Evolutionary conservation across 2,888 invertebrate genomes (phyloP).

Genomic region (Trichogramma dendrolimi): DNA sequence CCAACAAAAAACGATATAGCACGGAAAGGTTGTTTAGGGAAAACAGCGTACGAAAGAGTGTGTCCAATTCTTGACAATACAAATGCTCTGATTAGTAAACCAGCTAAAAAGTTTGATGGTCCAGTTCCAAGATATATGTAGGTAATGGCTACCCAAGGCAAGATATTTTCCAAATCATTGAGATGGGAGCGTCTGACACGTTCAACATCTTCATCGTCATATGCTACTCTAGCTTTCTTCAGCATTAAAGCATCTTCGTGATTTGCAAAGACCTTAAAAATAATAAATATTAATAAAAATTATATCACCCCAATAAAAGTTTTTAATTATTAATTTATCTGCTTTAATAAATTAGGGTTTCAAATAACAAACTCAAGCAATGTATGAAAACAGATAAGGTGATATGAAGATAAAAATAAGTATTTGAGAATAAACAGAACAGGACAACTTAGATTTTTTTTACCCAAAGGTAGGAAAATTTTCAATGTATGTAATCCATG

Average conservation of each 20-base stretch:
- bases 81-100: conserved; percentile 54
- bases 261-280: conserved; percentile 39
- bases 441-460: no score
- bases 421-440: no score
- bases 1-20: conserved; percentile 51
- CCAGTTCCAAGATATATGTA: conserved; percentile 54
- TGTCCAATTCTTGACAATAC: conserved; percentile 54
- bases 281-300: no score
- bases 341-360: no score
- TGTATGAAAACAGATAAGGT: no score
- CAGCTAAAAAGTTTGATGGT: conserved; percentile 53
- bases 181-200: conserved; percentile 57
- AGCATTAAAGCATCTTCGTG: conserved; percentile 34
- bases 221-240: conserved; percentile 29
- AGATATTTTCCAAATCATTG: conserved; percentile 60
- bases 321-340: no score
- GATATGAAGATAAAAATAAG: no score
- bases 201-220: conserved; percentile 54
- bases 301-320: no score
- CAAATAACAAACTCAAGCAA: no score
- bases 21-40: conserved; percentile 54
- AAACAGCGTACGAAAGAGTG: conserved; percentile 55
- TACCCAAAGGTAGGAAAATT: no score
- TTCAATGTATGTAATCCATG: no score
- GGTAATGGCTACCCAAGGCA: conserved; percentile 55